phyloP scores from a whole-genome alignment of 2,797 vertebrate genomes.

The Prionace glauca region DNA sequence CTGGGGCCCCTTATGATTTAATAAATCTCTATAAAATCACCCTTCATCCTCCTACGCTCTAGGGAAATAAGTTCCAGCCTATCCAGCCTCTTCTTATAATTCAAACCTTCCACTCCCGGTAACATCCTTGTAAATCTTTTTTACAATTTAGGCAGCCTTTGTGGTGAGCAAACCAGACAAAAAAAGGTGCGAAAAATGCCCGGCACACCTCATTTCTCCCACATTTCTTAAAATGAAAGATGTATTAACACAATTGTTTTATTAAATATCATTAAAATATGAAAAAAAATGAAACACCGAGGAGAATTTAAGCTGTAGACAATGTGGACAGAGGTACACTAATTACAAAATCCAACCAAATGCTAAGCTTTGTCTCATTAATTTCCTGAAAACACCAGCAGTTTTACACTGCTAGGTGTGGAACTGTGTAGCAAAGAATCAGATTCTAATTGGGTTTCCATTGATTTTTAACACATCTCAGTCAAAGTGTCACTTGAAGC shows the following conservation, averaged over 20 bases:
- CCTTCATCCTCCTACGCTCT: no score
- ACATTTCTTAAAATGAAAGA: background rate
- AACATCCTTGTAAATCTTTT: no score
- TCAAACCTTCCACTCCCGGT: no score
- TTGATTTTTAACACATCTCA: background rate
- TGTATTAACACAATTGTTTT: no score
- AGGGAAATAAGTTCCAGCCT: no score
- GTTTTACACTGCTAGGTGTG: background rate
- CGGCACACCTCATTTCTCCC: background rate
- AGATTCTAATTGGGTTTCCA: no score
- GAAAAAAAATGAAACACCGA: background rate
- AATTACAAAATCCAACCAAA: background rate
- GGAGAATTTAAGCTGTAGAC: background rate
- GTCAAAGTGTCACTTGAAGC: background rate
- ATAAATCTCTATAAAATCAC: no score
- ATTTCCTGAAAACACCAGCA: background rate
- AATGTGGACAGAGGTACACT: background rate
- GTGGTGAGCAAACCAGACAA: background rate
- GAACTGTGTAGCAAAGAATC: background rate
- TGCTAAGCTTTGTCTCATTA: background rate
- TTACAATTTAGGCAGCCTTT: background rate
- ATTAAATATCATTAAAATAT: no score
- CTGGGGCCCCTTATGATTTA: no score
- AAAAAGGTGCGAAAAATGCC: background rate
- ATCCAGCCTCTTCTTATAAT: no score